A percentile compares a stretch with the other conserved stretches of the same genome.
These are phyloP conservation scores for Cyclura pinguis DNA, from an alignment of 2,797 vertebrate genomes.

Conservation along the genomic window DNA sequence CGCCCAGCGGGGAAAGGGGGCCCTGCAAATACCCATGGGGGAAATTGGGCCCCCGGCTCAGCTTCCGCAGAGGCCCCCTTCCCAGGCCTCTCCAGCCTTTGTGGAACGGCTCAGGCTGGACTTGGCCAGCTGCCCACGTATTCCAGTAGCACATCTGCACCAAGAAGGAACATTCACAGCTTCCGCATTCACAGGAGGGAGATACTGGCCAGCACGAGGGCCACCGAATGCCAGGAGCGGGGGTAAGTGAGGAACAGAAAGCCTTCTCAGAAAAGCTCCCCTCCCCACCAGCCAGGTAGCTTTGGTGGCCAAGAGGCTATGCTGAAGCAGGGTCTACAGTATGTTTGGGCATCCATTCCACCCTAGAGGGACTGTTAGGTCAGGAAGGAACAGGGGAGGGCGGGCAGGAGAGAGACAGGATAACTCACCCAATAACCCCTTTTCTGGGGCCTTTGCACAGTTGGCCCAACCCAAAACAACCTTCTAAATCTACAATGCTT, in stretches of 20 bases:
- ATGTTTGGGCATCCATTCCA: conserved; percentile 73
- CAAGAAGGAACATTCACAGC: conserved; percentile 49
- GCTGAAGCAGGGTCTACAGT: conserved; percentile 70
- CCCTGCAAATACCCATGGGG: too few relatives aligned
- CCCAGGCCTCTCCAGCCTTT: not conserved
- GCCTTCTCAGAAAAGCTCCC: conserved; percentile 39
- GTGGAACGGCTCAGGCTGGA: not conserved
- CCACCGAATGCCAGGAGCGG: conserved; percentile 57
- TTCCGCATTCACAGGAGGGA: conserved; percentile 41
- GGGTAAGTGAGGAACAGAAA: conserved; percentile 36
- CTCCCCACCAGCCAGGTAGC: conserved; percentile 46
- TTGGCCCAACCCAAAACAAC: not conserved
- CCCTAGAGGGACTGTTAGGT: conserved; percentile 48
- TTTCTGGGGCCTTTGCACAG: not conserved
- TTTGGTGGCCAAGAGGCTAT: conserved; percentile 66
- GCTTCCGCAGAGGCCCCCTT: not conserved
- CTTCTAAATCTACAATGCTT: conserved; percentile 18
- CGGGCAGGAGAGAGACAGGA: not conserved
- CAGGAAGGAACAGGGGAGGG: not conserved
- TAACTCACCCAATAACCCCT: conserved; percentile 21
- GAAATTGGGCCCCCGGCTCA: not conserved
- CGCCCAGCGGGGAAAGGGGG: not conserved
- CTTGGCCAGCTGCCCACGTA: not conserved
- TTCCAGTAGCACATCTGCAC: conserved; percentile 4
- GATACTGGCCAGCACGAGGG: conserved; percentile 52